phyloP scores from a whole-genome alignment of 2,797 vertebrate species.

The Danio aesculapii region DNA sequence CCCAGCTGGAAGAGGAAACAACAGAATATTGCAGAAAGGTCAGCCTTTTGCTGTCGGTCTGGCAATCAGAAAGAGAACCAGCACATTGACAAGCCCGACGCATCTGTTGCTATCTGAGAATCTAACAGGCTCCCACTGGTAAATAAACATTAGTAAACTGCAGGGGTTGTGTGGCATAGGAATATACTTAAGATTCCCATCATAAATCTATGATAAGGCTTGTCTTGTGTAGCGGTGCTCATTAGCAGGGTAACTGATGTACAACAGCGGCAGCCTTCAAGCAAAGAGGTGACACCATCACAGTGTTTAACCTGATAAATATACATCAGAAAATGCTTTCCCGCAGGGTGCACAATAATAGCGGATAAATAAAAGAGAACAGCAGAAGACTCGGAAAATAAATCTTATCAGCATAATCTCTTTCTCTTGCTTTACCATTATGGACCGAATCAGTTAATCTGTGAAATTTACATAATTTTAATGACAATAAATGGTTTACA shows the following conservation, averaged over 20 bases:
- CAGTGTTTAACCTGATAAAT: conserved; percentile 55
- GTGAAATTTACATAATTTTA: not conserved
- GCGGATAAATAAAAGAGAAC: conserved; percentile 26
- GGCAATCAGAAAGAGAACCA: conserved; percentile 14
- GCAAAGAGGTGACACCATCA: conserved; percentile 38
- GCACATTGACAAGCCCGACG: conserved; percentile 29
- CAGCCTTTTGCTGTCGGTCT: conserved; percentile 11
- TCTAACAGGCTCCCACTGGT: conserved; percentile 37
- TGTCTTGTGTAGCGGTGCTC: conserved; percentile 40
- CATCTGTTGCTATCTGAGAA: conserved; percentile 40
- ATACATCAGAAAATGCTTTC: conserved; percentile 48
- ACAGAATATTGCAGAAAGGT: conserved; percentile 35
- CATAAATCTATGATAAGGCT: conserved; percentile 50
- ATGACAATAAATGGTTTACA: not conserved
- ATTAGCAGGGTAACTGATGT: conserved; percentile 58
- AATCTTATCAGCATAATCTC: conserved; percentile 26
- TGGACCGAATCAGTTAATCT: not conserved
- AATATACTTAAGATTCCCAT: conserved; percentile 43
- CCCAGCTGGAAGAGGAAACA: conserved; percentile 33
- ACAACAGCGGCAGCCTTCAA: conserved; percentile 47
- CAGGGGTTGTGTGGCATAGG: conserved; percentile 34
- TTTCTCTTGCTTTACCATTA: conserved; percentile 26
- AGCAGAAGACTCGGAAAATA: conserved; percentile 26
- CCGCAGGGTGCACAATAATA: conserved; percentile 30
- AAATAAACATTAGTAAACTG: conserved; percentile 39